Conservation (phyloP, 2,113 vertebrate genomes). For the Vimba vimba region DNA sequence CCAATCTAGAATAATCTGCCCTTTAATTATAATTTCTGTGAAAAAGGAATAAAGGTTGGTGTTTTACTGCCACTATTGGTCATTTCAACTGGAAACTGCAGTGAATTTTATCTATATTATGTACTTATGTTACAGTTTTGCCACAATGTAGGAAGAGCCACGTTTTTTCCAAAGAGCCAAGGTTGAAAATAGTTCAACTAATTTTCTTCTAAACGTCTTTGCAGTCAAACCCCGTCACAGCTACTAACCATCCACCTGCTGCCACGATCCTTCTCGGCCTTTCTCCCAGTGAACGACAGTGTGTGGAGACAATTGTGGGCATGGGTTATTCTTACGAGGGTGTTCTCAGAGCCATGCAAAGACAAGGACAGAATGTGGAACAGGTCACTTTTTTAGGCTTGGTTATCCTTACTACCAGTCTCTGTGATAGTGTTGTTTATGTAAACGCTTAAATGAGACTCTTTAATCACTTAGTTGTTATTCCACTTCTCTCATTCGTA, state of each 20-base stretch:
- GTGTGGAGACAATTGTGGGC: conserved; percentile 88
- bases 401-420: background rate
- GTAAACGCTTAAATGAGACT: background rate
- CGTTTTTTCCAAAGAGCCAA: background rate
- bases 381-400: conserved; percentile 78
- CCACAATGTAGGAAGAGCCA: background rate
- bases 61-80: background rate
- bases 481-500: conserved; percentile 60
- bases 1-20: too few species aligned
- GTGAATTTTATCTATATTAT: background rate
- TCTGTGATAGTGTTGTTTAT: background rate
- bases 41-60: background rate
- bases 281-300: conserved; percentile 86
- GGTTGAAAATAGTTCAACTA: background rate
- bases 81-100: background rate
- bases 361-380: conserved; percentile 93
- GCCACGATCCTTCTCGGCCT: conserved; percentile 77
- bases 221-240: conserved; percentile 56
- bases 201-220: background rate
- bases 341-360: conserved; percentile 93
- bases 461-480: background rate
- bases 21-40: background rate
- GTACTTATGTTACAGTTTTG: background rate
- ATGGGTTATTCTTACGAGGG: conserved; percentile 95
- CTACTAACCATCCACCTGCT: conserved; percentile 48